These are phyloP conservation scores for Oreotrochilus melanogaster DNA, from an alignment of 2,113 vertebrate genomes.

Conservation along the genomic window DNA sequence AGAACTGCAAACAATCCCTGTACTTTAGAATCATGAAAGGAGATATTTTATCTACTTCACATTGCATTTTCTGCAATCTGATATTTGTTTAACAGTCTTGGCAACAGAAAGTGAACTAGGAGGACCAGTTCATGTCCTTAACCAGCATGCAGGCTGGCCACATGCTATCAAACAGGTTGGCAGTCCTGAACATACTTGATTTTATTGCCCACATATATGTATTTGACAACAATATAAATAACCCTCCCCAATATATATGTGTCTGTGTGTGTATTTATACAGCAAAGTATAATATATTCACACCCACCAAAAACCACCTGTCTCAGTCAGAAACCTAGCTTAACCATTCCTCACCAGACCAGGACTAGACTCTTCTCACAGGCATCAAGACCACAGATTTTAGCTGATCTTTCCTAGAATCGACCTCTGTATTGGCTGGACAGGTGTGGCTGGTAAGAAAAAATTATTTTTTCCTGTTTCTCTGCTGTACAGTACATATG, in stretches of 20 bases:
- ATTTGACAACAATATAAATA: neutral
- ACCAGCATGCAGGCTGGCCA: neutral
- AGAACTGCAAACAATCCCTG: neutral
- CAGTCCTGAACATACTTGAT: neutral
- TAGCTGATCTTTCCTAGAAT: neutral
- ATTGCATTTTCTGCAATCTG: neutral
- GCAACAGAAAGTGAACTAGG: neutral
- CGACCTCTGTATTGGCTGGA: neutral
- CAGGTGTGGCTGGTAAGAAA: neutral
- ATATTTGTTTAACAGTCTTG: neutral
- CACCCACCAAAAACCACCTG: neutral
- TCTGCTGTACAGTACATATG: fast-evolving
- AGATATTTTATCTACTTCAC: neutral
- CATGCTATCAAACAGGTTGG: neutral
- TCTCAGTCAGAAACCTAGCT: neutral
- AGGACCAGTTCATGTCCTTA: neutral
- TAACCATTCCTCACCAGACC: neutral
- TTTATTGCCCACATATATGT: neutral
- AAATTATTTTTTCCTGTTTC: neutral
- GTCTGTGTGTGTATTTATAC: too few relatives aligned
- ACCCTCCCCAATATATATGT: neutral
- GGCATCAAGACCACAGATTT: neutral
- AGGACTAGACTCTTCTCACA: neutral
- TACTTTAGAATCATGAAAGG: conserved; percentile 45
- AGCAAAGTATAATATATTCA: neutral